Percentiles rank a stretch among this genome's conserved stretches.
Conservation (phyloP, 2,888 invertebrate species). For the Chrysodeixis includens region DNA sequence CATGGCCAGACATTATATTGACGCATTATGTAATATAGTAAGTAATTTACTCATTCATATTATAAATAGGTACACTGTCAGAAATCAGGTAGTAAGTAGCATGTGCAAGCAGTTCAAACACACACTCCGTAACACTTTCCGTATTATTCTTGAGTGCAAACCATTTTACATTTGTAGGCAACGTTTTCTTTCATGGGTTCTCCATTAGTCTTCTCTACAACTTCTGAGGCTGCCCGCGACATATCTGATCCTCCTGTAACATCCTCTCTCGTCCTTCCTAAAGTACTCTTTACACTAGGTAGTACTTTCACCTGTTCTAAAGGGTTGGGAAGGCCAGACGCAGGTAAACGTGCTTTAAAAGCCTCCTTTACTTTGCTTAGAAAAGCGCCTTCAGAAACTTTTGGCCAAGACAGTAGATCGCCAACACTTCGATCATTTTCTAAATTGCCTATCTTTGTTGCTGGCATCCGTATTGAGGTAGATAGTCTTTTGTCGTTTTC, state of each 20-base stretch:
- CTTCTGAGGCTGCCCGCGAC: slow-evolving; percentile 67
- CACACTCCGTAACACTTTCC: too few relatives aligned
- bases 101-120: too few relatives aligned
- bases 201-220: slow-evolving; percentile 45
- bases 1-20: too few relatives aligned
- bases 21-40: too few relatives aligned
- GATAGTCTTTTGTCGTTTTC: background rate
- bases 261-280: slow-evolving; percentile 8
- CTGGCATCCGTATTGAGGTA: background rate
- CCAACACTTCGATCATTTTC: slow-evolving; percentile 12
- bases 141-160: slow-evolving; percentile 72
- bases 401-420: slow-evolving; percentile 53
- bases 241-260: slow-evolving; percentile 53
- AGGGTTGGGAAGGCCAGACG: slow-evolving; percentile 28
- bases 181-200: slow-evolving; percentile 74
- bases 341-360: slow-evolving; percentile 59
- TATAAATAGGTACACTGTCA: too few relatives aligned
- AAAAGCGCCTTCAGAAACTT: slow-evolving; percentile 61
- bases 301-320: slow-evolving; percentile 10
- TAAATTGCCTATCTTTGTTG: background rate
- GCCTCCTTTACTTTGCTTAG: slow-evolving; percentile 68
- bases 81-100: too few relatives aligned
- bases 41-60: too few relatives aligned
- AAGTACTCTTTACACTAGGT: background rate
- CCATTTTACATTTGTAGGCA: slow-evolving; percentile 79